Evolutionary conservation across 2,888 invertebrate species (phyloP), one percentile per base, ranked within the genome.

Genomic region (Julus scanicus): DNA sequence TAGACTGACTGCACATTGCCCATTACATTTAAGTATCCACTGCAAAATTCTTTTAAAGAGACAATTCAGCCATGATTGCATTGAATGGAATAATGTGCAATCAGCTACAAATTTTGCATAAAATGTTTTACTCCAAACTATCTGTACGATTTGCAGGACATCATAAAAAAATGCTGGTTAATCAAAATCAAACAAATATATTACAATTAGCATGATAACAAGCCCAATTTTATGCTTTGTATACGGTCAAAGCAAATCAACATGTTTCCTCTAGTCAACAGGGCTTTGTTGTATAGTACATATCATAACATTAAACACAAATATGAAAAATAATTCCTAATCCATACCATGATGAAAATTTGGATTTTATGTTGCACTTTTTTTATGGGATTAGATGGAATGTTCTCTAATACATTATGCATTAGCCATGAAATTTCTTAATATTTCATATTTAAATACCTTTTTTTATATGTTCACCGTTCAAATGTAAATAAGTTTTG

Each of bases 241-340:
- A 1, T 80, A 37, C 13, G 29, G 53, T 1, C 37, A 37, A 80
- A 37, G 80, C 80, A 80, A 6, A 15, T 17, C 17, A 17, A 71
- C 29, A 11, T 71, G 9, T 71, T 29, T 80, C 37, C 15, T 80
- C 37, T 80, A 37, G 11, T 3, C 80, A 71, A 71, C 29, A 37
- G 71, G 20, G 37, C 80, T 13, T 63, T 80, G 37, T 37, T 37
- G 80, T 37, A 37, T 80, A 15, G 37, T 80, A 80, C 37, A 37
- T n/a, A 37, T 80, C 37, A 37, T 37, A 80, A 37, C 80, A 80
- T 80, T 71, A 29, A 37, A 80, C 29, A 80, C 37, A 80, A 80
- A 80, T 80, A 80, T 80, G 80, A 80, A 80, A 71, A 80, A 80
- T 80, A 80, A 80, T 80, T 71, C 71, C 71, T 9, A 9, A 11